phyloP scores from a whole-genome alignment of 2,888 invertebrate species.

The Brachyptera putata region DNA sequence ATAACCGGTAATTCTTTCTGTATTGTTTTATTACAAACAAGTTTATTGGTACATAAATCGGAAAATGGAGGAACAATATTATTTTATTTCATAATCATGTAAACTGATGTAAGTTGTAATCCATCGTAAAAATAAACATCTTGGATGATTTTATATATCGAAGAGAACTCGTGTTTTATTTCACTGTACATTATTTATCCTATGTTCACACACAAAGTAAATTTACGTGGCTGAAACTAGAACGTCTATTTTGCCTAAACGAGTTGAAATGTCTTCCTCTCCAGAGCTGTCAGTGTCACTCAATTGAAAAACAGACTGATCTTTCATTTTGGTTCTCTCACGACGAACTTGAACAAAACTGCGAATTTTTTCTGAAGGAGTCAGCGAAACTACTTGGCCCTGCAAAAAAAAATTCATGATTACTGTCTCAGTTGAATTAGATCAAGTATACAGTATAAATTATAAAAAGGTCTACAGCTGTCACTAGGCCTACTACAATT shows the following conservation, averaged over 20 bases:
- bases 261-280: not conserved
- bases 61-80: too few species aligned
- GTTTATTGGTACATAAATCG: too few species aligned
- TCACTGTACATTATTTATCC: not conserved
- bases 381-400: not conserved
- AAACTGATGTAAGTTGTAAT: too few species aligned
- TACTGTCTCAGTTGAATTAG: too few species aligned
- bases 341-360: not conserved
- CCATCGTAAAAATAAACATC: not conserved
- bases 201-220: not conserved
- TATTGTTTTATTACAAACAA: too few species aligned
- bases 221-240: not conserved
- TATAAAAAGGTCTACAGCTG: too few species aligned
- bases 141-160: not conserved
- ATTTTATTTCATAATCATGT: too few species aligned
- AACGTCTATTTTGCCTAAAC: not conserved
- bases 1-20: too few species aligned
- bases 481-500: too few species aligned
- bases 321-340: conserved; percentile 12
- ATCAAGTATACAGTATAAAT: too few species aligned
- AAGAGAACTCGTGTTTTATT: not conserved
- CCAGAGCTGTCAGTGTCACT: conserved; percentile 13
- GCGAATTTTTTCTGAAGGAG: not conserved
- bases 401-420: too few species aligned
- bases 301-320: not conserved